Evolutionary conservation across 2,113 vertebrate species (phyloP).

Genomic region (Emydura subglobosa): DNA sequence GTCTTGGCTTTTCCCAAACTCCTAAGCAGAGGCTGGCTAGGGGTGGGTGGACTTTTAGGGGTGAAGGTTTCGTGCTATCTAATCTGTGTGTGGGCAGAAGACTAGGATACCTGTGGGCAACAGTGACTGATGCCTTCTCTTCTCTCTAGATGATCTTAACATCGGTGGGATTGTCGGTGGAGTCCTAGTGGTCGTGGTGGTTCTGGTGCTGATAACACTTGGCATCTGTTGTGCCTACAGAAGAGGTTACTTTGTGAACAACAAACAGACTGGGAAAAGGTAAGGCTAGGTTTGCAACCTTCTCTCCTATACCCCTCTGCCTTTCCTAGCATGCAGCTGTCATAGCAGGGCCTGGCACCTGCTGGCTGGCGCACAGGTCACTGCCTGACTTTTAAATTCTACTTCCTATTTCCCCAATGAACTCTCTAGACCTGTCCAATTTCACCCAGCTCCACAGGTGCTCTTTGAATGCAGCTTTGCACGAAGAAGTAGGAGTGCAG

Average conservation of each 20-base stretch:
- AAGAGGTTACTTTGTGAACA: conserved; percentile 88
- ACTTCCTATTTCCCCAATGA: neutral
- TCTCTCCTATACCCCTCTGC: rapidly evolving
- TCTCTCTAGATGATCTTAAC: conserved; percentile 90
- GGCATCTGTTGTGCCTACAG: conserved; percentile 90
- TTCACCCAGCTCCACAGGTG: neutral
- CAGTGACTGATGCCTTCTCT: neutral
- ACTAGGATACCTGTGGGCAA: neutral
- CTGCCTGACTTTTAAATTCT: neutral
- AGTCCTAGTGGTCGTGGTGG: conserved; percentile 84
- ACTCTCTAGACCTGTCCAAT: neutral
- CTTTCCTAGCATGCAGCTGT: neutral
- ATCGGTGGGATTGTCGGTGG: conserved; percentile 90
- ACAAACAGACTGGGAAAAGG: conserved; percentile 87
- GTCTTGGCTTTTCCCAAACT: neutral
- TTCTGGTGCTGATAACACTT: conserved; percentile 82
- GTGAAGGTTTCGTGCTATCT: neutral
- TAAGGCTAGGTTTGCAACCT: conserved; percentile 60
- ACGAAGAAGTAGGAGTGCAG: neutral
- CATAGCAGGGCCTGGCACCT: rapidly evolving
- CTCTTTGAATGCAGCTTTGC: neutral
- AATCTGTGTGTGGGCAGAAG: neutral
- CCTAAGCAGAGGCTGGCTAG: neutral
- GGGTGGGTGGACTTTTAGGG: neutral
- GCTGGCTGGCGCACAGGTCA: neutral